Evolutionary conservation across 2,113 vertebrate genomes (phyloP), one percentile per base, ranked within the genome.

Genomic region (Prinia subflava): DNA sequence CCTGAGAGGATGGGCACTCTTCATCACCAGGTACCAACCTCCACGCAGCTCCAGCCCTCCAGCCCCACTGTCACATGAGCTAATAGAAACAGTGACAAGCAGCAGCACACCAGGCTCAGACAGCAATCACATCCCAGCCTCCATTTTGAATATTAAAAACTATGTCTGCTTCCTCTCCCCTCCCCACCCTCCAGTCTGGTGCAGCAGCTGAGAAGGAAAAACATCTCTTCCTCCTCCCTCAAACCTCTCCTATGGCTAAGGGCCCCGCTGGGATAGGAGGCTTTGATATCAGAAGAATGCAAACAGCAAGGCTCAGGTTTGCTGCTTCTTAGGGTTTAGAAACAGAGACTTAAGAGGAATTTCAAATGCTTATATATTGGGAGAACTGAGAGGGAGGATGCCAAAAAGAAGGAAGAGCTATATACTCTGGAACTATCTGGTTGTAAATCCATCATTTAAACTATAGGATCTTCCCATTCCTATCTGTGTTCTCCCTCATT

Each of bases 231-330:
- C 76, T 37, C 52, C 80, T 81, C 80, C 91, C 86, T 95, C 60
- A 83, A 94, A 88, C 55, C 67, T 94, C 89, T 89, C 83, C 90
- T 92, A 91, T 87, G 91, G 91, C 83, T 79, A 93, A 87, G 65
- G 57, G 77, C 69, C 87, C 88, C 77, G 31, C 80, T 71, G 87
- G 83, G 73, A 93, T 14, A 59, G 77, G 3, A 95, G 77, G 25
- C 89, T 94, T 95, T 95, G 92, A 97, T 93, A 95, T 94, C 81
- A 84, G 80, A 94, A 94, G 86, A 91, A 95, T 92, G 87, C 86
- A 94, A 94, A 94, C 68, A 89, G 89, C 83, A 75, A 91, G 73
- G 76, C 80, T 92, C 80, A 95, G 86, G 94, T 93, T 94, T 95
- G 68, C 91, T 65, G 62, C 86, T 95, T 94, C 82, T 37, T 73